phyloP scores from a whole-genome alignment of 2,113 vertebrate genomes.

The Limnothrissa miodon region DNA sequence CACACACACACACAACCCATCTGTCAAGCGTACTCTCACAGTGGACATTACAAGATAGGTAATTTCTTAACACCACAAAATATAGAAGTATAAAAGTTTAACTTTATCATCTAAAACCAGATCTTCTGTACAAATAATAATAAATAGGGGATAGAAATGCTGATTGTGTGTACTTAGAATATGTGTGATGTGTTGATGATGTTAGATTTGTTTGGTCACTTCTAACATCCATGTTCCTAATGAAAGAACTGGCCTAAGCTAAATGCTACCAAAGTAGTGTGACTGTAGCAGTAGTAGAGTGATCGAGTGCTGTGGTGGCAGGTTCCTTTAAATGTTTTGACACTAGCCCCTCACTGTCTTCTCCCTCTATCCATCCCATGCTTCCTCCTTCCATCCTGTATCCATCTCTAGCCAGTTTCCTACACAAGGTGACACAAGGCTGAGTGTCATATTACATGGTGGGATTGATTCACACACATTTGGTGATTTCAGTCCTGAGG shows the following conservation, averaged over 20 bases:
- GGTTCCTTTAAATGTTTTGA: conserved; percentile 25
- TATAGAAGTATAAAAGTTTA: background rate
- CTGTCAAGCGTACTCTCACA: background rate
- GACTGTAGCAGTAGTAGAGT: background rate
- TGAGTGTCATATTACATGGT: conserved; percentile 26
- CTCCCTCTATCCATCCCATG: conserved; percentile 1
- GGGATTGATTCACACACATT: conserved; percentile 35
- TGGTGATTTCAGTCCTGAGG: conserved; percentile 7
- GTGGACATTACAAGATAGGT: conserved; percentile 2
- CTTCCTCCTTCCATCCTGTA: conserved; percentile 22
- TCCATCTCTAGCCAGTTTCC: conserved; percentile 18
- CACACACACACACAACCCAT: background rate
- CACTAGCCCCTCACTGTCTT: background rate
- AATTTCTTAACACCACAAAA: conserved; percentile 6
- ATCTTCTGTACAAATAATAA: background rate
- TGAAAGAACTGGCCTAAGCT: too few species aligned
- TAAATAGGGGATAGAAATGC: background rate
- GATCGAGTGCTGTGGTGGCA: too few species aligned
- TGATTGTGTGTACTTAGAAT: too few species aligned
- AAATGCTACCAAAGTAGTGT: too few species aligned
- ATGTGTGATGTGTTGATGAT: too few species aligned
- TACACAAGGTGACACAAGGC: conserved; percentile 38
- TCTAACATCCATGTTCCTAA: too few species aligned
- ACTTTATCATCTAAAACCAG: background rate
- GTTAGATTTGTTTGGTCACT: too few species aligned